Percentiles rank a stretch among this genome's conserved stretches.
Conservation (phyloP, 2,888 invertebrate genomes). For the Molorchus minor region DNA sequence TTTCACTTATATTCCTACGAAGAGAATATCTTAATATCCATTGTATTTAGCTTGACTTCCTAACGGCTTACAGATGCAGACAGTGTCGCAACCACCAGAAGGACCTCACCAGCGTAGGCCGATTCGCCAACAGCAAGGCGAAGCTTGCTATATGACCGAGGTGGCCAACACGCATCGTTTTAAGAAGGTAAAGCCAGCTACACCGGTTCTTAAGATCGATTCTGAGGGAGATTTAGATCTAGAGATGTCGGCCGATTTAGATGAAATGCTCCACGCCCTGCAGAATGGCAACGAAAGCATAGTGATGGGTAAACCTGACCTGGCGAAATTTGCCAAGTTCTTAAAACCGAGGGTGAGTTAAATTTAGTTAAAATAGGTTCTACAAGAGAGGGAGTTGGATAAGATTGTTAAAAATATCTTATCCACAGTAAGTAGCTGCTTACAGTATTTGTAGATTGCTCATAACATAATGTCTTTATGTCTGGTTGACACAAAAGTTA, state of each 20-base stretch:
- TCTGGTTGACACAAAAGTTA: too few relatives aligned
- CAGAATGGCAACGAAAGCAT: slow-evolving; percentile 29
- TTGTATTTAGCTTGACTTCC: too few relatives aligned
- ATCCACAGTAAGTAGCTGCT: too few relatives aligned
- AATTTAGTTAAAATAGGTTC: too few relatives aligned
- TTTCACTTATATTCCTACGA: too few relatives aligned
- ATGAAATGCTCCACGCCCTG: slow-evolving; percentile 37
- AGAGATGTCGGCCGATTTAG: slow-evolving; percentile 33
- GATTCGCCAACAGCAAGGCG: neutral
- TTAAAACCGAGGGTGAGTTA: slow-evolving; percentile 44
- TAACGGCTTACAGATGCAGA: too few relatives aligned
- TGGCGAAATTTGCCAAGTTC: slow-evolving; percentile 46
- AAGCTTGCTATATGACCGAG: neutral
- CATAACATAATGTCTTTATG: too few relatives aligned
- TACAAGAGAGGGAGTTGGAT: too few relatives aligned
- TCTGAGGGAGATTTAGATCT: slow-evolving; percentile 42
- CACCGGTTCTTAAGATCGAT: slow-evolving; percentile 32
- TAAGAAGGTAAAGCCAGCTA: neutral
- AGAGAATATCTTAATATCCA: too few relatives aligned
- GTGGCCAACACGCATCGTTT: neutral
- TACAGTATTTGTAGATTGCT: too few relatives aligned
- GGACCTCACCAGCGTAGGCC: neutral
- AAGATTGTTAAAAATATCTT: too few relatives aligned
- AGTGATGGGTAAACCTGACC: slow-evolving; percentile 31
- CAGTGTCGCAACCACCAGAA: too few relatives aligned